Base-by-base conservation (phyloP, 2,888 invertebrate species). In the Galerucella pusilla region DNA sequence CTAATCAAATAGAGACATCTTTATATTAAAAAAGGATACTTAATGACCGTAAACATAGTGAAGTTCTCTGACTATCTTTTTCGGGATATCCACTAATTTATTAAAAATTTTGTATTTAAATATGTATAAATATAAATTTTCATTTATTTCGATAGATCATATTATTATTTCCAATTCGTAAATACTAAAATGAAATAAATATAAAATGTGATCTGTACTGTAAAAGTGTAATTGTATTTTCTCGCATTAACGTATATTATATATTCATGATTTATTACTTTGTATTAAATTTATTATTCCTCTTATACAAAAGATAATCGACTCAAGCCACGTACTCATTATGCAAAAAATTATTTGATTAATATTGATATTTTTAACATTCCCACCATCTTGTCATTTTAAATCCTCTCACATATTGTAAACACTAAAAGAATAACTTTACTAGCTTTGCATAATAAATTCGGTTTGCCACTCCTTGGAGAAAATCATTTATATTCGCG, bases 381-480 rank as follows among this genome's bases (percentile, higher is more conserved):
- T 71, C 71, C 65, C 71, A 71, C 65, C 52, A 71, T 71, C 64
- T 65, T 66, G 54, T 16, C 66, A 72, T 72, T 72, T 67, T 66
- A 71, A 75, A 72, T 76, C 74, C 54, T 42, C 20, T 65, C 68
- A 68, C 76, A 74, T 71, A 71, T 25, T 28, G 68, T 59, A 71
- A 42, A 60, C 73, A 72, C 25, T 63, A 59, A 72, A 67, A 46
- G 76, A 74, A 77, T 74, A 74, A 72, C 60, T 74, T 63, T 69
- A 68, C 46, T 35, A 64, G 72, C 66, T 74, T 77, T 72, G 74
- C 71, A 77, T 75, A 75, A 65, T 70, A 66, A 64, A 69, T 69
- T 71, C 35, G 70, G 65, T 16, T 49, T 52, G 63, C 71, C 73
- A 69, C 71, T 61, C 68, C 74, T 67, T 67, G 12, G 16, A 16